A percentile compares a stretch with the other conserved stretches of the same genome.
phyloP scores from a whole-genome alignment of 1,140 invertebrate genomes.

The Hesperophylax magnus region DNA sequence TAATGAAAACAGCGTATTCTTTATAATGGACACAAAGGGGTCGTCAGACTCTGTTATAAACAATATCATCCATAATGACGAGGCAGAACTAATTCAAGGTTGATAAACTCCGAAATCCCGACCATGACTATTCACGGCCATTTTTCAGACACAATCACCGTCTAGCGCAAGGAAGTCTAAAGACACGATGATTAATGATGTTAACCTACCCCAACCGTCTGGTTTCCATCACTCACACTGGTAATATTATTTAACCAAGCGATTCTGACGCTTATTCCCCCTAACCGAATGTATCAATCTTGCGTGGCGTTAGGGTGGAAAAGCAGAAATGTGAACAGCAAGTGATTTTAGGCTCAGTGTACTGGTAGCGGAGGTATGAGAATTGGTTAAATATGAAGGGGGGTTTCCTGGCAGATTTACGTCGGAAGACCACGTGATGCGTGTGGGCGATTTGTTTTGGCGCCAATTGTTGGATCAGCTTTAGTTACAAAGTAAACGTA shows the following conservation, averaged over 20 bases:
- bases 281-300: background rate
- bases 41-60: no score
- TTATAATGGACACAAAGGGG: no score
- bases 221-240: background rate
- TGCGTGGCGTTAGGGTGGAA: background rate
- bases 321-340: background rate
- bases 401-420: background rate
- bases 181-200: slow-evolving; percentile 38
- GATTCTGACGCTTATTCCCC: slow-evolving; percentile 1
- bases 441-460: slow-evolving; percentile 35
- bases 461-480: background rate
- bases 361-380: background rate
- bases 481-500: no score
- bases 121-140: background rate
- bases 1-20: no score
- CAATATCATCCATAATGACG: slow-evolving; percentile 1
- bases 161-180: slow-evolving; percentile 6
- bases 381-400: background rate
- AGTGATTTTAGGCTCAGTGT: background rate
- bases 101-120: background rate
- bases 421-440: background rate
- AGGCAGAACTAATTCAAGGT: slow-evolving; percentile 1
- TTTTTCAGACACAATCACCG: slow-evolving; percentile 26
- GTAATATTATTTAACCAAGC: background rate
- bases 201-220: slow-evolving; percentile 35